These are phyloP conservation scores for Symphodus melops DNA, from an alignment of 2,113 vertebrate species.

Conservation along the genomic window DNA sequence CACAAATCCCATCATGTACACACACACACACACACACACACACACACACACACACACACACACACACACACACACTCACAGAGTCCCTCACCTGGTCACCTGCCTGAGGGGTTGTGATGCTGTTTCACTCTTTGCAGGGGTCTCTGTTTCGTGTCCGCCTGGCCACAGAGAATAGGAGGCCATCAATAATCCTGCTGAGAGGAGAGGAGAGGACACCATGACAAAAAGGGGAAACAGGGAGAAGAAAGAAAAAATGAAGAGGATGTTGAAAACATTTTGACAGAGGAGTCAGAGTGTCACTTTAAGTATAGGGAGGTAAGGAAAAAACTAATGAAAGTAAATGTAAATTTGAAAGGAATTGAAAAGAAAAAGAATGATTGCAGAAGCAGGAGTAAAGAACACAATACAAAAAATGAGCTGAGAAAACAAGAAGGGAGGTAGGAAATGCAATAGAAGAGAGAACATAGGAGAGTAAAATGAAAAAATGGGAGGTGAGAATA, in stretches of 20 bases:
- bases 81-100: constrained; percentile 65
- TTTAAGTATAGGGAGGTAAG: not conserved
- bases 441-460: not conserved
- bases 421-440: not conserved
- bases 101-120: constrained; percentile 58
- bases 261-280: not conserved
- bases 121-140: constrained; percentile 55
- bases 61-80: constrained; percentile 20
- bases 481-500: too few relatives aligned
- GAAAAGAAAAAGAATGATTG: too few relatives aligned
- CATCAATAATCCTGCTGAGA: constrained; percentile 62
- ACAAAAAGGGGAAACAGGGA: not conserved
- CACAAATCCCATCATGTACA: constrained; percentile 35
- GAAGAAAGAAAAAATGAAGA: not conserved
- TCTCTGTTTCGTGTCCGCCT: constrained; percentile 55
- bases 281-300: not conserved
- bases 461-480: not conserved
- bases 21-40: constrained; percentile 19
- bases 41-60: constrained; percentile 13
- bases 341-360: not conserved
- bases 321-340: not conserved
- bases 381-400: too few relatives aligned
- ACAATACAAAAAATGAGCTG: not conserved
- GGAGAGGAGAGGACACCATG: not conserved
- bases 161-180: constrained; percentile 50